Percentiles rank a stretch among this genome's conserved stretches.
Evolutionary conservation across 1,140 invertebrate genomes (phyloP).

Genomic region (Meloidogyne floridensis): DNA sequence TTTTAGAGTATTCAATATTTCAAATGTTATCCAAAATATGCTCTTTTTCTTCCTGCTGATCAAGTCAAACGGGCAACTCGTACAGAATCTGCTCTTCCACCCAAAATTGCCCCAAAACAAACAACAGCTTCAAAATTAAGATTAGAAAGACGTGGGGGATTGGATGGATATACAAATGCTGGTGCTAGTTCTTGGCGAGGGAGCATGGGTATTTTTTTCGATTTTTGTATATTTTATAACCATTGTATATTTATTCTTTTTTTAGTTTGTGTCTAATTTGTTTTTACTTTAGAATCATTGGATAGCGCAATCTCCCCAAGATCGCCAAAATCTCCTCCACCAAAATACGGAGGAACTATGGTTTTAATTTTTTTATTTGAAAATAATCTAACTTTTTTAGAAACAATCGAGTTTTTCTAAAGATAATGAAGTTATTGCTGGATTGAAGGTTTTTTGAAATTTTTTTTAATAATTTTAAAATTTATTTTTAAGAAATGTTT

Average conservation of each 20-base stretch:
- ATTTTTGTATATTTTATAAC: not conserved
- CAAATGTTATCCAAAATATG: slow-evolving; percentile 50
- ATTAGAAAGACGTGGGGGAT: slow-evolving; percentile 31
- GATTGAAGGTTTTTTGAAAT: slow-evolving; percentile 1
- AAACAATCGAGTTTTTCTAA: slow-evolving; percentile 24
- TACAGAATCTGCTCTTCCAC: slow-evolving; percentile 15
- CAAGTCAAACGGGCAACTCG: slow-evolving; percentile 36
- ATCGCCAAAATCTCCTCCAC: slow-evolving; percentile 17
- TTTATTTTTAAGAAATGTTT: slow-evolving; percentile 37
- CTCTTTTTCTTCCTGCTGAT: slow-evolving; percentile 46
- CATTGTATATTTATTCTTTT: not conserved
- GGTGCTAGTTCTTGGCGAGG: not conserved
- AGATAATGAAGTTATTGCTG: slow-evolving; percentile 15
- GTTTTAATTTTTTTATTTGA: not conserved
- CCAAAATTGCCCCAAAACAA: slow-evolving; percentile 31
- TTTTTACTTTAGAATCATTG: slow-evolving; percentile 15
- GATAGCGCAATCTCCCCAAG: slow-evolving; percentile 14
- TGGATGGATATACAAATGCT: slow-evolving; percentile 19
- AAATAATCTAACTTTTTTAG: not conserved
- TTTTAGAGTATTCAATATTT: slow-evolving; percentile 52
- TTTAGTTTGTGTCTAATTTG: not conserved
- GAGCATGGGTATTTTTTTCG: slow-evolving; percentile 4
- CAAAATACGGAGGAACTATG: slow-evolving; percentile 68
- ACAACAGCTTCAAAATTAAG: slow-evolving; percentile 46
- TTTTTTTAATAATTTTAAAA: not conserved